These are phyloP conservation scores for Apotomis betuletana DNA, from an alignment of 2,888 invertebrate species.

Conservation along the genomic window DNA sequence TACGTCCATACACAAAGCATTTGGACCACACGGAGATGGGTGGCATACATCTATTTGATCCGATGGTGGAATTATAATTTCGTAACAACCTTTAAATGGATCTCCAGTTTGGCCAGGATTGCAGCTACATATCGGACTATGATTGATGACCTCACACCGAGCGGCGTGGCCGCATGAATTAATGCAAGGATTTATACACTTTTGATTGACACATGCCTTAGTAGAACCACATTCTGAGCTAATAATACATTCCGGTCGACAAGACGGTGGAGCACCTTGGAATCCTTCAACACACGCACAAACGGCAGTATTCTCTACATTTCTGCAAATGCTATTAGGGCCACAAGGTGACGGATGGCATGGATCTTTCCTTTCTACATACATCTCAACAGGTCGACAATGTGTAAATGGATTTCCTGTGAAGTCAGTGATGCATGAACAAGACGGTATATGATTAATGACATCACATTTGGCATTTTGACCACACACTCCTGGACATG, in stretches of 20 bases:
- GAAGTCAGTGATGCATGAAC: slow-evolving; percentile 86
- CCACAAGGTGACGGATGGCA: slow-evolving; percentile 91
- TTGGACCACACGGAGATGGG: slow-evolving; percentile 92
- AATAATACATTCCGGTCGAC: slow-evolving; percentile 92
- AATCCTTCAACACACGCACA: slow-evolving; percentile 91
- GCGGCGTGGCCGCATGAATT: slow-evolving; percentile 91
- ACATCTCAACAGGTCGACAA: slow-evolving; percentile 68
- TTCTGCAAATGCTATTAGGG: slow-evolving; percentile 89
- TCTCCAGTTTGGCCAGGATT: slow-evolving; percentile 89
- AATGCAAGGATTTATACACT: slow-evolving; percentile 92
- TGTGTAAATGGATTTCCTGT: slow-evolving; percentile 89
- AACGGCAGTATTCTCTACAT: slow-evolving; percentile 89
- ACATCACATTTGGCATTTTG: slow-evolving; percentile 89
- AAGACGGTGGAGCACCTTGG: slow-evolving; percentile 91
- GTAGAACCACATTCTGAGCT: slow-evolving; percentile 92
- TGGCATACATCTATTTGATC: slow-evolving; percentile 84
- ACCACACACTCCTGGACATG: slow-evolving; percentile 90
- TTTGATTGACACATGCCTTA: slow-evolving; percentile 91
- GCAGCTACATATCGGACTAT: slow-evolving; percentile 94
- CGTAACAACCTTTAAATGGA: slow-evolving; percentile 90
- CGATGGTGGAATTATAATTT: slow-evolving; percentile 68
- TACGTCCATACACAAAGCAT: slow-evolving; percentile 87
- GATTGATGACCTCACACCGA: slow-evolving; percentile 91
- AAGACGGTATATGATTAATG: slow-evolving; percentile 89
- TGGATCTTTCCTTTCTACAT: slow-evolving; percentile 83